Base-by-base conservation (phyloP, 2,113 vertebrate species). In the Chaenocephalus aceratus region DNA sequence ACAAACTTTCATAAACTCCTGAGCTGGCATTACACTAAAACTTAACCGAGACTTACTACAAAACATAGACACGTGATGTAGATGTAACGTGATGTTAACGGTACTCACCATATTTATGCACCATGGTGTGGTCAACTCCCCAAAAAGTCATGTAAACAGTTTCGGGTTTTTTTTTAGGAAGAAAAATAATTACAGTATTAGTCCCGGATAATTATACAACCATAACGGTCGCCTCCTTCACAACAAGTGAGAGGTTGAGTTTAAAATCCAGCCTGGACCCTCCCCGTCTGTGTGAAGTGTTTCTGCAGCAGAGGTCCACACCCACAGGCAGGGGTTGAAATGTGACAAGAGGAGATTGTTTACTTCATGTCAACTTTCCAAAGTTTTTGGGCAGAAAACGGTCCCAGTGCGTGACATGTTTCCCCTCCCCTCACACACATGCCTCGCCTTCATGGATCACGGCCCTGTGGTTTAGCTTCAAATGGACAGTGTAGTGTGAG, bases 101-200 rank as follows among this genome's bases (percentile, higher is more conserved):
- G 83, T 77, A 94, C 95, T 95, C 77, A 96, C 95, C 94, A 72
- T 95, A 94, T 87, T 93, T 96, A 74, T 95, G 94, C 58, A 95
- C 94, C 95, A 96, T 96, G 72, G 21, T 79, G 81, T 72, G 71
- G 12, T n/a, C 73, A 8, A 79, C 76, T 60, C 72, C 70, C 65
- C 36, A 67, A 15, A 79, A 79, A 62, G 84, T 64, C 60, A 86
- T 80, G 66, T 48, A 75, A 72, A 61, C 44, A 59, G 16, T 68
- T 76, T n/a, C 10, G 18, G 13, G 7, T 26, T 11, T 59, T 21
- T 18, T 21, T 58, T 14, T 14, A 26, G 6, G 0, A 61, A 6
- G 14, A 36, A 15, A 34, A 79, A 64, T 49, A 45, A n/a, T 49
- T 18, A 26, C 34, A 72, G 59, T 26, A 56, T 54, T 21, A 69